Conservation (phyloP, 1,140 invertebrate genomes). For the Lysiphlebus fabarum region DNA sequence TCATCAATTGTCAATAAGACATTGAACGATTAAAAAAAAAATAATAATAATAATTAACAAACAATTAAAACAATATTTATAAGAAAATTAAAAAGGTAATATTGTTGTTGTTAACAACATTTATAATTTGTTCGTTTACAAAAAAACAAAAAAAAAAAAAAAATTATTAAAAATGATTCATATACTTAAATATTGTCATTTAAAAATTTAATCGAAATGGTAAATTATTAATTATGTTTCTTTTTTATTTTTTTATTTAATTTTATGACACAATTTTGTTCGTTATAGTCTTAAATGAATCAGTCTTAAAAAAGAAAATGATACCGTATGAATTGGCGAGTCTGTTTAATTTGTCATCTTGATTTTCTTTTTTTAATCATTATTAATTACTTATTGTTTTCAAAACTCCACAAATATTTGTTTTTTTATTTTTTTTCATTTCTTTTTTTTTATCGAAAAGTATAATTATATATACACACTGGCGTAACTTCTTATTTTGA, state of each 20-base stretch:
- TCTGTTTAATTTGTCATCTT: too few species aligned
- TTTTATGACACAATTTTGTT: conserved; percentile 3
- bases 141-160: conserved; percentile 4
- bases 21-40: too few species aligned
- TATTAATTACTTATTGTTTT: background rate
- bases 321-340: background rate
- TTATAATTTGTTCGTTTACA: background rate
- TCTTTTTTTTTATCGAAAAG: background rate
- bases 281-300: conserved; percentile 23
- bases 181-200: background rate
- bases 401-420: background rate
- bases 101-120: too few species aligned
- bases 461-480: conserved; percentile 5
- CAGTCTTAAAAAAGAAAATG: conserved; percentile 22
- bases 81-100: too few species aligned
- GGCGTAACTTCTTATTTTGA: background rate
- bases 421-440: too few species aligned
- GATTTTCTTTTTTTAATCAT: background rate
- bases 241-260: conserved; percentile 10
- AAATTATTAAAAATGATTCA: background rate
- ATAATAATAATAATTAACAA: too few species aligned
- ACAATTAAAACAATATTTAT: too few species aligned
- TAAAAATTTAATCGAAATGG: conserved; percentile 15
- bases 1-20: too few species aligned
- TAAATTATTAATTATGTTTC: conserved; percentile 2